A percentile compares a stretch with the other conserved stretches of the same genome.
Evolutionary conservation across 2,888 invertebrate genomes (phyloP).

Genomic region (Sphaeridia pumilis): DNA sequence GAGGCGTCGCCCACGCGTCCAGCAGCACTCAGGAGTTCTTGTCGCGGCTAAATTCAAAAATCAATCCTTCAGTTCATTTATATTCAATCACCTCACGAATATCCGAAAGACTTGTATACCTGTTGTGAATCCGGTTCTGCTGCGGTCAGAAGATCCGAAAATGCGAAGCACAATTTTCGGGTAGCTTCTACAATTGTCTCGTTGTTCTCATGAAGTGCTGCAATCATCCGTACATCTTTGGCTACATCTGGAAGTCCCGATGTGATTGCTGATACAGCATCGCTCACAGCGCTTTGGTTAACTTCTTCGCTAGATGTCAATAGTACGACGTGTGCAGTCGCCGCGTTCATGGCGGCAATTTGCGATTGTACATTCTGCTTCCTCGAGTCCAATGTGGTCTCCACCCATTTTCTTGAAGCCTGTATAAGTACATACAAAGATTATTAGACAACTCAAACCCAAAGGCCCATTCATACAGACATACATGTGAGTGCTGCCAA

Average conservation of each 20-base stretch:
- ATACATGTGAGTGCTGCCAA: too few species aligned
- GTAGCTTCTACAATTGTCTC: conserved; percentile 84
- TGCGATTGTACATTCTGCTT: conserved; percentile 94
- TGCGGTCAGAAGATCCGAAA: conserved; percentile 84
- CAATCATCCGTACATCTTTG: conserved; percentile 85
- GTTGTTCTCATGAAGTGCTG: conserved; percentile 83
- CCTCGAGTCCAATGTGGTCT: conserved; percentile 83
- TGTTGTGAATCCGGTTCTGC: conserved; percentile 91
- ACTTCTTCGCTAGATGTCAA: conserved; percentile 76
- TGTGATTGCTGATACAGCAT: conserved; percentile 93
- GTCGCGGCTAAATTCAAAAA: conserved; percentile 77
- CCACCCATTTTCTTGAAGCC: conserved; percentile 85
- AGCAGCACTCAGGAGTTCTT: conserved; percentile 86
- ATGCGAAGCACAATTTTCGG: conserved; percentile 78
- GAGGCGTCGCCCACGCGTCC: conserved; percentile 94
- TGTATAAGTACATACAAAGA: too few species aligned
- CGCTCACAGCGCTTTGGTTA: conserved; percentile 91
- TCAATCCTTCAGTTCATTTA: background rate
- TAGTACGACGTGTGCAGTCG: conserved; percentile 93
- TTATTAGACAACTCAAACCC: too few species aligned
- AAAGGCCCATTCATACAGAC: too few species aligned
- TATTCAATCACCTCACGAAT: background rate
- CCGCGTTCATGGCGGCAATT: conserved; percentile 98
- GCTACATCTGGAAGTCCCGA: conserved; percentile 94
- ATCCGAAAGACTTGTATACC: conserved; percentile 41